These are phyloP conservation scores for Labeo rohita DNA, from an alignment of 2,113 vertebrate species.

Conservation along the genomic window DNA sequence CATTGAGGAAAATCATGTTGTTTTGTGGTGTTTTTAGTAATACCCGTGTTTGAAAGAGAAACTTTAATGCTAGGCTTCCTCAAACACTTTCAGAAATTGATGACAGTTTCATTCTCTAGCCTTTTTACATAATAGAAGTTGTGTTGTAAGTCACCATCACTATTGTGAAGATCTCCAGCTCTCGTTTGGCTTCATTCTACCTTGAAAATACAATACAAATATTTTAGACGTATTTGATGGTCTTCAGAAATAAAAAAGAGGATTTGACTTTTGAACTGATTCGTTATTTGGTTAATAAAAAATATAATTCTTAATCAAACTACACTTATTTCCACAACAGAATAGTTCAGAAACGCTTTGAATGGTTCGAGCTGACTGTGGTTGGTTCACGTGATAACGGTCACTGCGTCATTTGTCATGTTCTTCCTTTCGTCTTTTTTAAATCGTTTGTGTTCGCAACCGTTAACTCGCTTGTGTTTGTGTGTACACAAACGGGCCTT, in stretches of 20 bases:
- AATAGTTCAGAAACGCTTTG: neutral
- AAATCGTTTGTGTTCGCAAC: constrained; percentile 29
- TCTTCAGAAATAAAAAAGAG: neutral
- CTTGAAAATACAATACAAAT: too few species aligned
- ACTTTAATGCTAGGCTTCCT: neutral
- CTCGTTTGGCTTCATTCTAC: neutral
- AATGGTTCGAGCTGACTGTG: neutral
- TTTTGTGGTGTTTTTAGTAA: neutral
- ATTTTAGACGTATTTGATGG: neutral
- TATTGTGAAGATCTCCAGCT: constrained; percentile 4
- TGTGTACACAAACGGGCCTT: constrained; percentile 24
- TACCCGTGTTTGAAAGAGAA: neutral
- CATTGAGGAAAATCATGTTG: neutral
- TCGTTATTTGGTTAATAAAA: neutral
- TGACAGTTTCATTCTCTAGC: constrained; percentile 32
- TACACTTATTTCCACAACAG: neutral
- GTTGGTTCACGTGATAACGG: neutral
- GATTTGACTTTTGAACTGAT: neutral
- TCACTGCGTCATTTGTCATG: constrained; percentile 13
- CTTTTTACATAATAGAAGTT: constrained; percentile 40
- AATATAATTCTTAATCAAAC: neutral
- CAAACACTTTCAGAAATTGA: constrained; percentile 1
- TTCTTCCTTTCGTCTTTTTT: constrained; percentile 28
- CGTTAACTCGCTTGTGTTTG: neutral
- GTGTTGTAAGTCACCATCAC: constrained; percentile 41